These are phyloP conservation scores for Scytalopus superciliaris DNA, from an alignment of 2,113 vertebrate genomes.

Conservation along the genomic window DNA sequence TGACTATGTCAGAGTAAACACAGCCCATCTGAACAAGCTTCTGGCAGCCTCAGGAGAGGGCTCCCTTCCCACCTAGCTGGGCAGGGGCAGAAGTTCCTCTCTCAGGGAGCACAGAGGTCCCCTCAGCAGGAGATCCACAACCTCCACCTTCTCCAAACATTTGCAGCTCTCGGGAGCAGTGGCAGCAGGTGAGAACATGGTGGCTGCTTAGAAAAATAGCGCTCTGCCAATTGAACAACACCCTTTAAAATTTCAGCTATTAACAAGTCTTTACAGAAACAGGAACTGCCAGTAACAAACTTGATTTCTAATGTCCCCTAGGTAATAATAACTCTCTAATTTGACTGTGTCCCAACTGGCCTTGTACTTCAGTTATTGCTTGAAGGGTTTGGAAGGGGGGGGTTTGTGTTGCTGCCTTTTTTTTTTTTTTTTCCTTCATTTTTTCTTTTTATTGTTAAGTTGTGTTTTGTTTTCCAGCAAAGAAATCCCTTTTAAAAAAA, in stretches of 20 bases:
- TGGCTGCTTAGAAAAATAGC: constrained; percentile 70
- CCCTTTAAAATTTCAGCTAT: constrained; percentile 73
- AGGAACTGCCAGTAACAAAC: constrained; percentile 74
- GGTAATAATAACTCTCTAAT: constrained; percentile 77
- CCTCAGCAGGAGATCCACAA: neutral
- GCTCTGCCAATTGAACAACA: constrained; percentile 69
- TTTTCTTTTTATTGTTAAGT: neutral
- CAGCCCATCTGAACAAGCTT: neutral
- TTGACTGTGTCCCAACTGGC: constrained; percentile 71
- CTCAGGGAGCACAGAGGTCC: neutral
- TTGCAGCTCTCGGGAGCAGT: constrained; percentile 29
- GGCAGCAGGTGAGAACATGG: constrained; percentile 62
- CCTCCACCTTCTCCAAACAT: neutral
- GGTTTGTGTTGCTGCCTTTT: neutral
- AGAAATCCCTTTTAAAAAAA: neutral
- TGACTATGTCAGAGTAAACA: neutral
- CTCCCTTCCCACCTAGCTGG: neutral
- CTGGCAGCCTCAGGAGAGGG: neutral
- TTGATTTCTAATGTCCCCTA: constrained; percentile 73
- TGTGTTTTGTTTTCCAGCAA: constrained; percentile 12
- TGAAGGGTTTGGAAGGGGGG: constrained; percentile 2
- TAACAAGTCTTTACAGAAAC: constrained; percentile 74
- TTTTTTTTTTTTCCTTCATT: neutral
- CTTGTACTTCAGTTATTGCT: constrained; percentile 51
- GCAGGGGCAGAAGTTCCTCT: neutral